Evolutionary conservation across 2,113 vertebrate species (phyloP).

Genomic region (Noctilio leporinus): DNA sequence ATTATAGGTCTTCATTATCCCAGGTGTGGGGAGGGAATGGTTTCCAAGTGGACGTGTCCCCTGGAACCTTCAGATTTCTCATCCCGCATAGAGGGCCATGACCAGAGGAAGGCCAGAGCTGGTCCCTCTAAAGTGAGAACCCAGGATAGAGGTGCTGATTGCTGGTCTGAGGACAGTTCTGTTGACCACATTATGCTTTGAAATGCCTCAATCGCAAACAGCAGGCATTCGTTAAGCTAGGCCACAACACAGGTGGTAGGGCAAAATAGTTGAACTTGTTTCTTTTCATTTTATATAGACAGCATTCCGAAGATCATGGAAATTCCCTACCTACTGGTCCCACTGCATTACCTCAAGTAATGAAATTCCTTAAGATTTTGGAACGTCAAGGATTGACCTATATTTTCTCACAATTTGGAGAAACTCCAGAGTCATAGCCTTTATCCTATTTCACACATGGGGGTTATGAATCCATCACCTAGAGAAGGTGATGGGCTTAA

Average conservation of each 20-base stretch:
- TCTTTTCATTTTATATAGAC: background rate
- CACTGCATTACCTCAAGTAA: background rate
- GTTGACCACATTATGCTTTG: background rate
- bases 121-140: background rate
- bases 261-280: background rate
- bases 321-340: background rate
- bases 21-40: background rate
- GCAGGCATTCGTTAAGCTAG: background rate
- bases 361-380: background rate
- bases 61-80: background rate
- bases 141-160: background rate
- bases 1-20: background rate
- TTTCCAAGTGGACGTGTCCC: background rate
- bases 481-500: background rate
- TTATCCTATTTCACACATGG: background rate
- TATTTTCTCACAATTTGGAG: constrained; percentile 3
- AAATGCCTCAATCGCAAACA: background rate
- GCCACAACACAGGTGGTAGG: background rate
- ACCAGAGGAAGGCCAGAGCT: background rate
- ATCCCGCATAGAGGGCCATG: background rate
- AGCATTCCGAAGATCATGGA: background rate
- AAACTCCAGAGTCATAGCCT: constrained; percentile 10
- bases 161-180: background rate
- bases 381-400: background rate
- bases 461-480: background rate